Base-by-base conservation (phyloP, 2,888 invertebrate genomes). In the Eledone cirrhosa region DNA sequence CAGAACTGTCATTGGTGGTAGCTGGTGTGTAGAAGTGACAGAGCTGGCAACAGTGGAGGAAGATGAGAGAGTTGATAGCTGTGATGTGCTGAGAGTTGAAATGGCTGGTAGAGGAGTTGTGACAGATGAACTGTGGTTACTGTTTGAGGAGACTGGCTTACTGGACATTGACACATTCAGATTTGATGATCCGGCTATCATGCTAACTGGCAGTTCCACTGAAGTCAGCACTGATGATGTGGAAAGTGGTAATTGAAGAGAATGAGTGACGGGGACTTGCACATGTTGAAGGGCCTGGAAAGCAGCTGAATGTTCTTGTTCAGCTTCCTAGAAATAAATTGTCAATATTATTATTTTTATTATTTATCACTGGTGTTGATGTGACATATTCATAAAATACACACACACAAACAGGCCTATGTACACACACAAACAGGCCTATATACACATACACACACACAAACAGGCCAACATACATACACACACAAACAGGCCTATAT, bases 251-350 rank as follows among this genome's bases (percentile, higher is more conserved):
- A 77, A 79, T n/a, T n/a, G 78, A 47, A 74, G 77, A 24, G 69
- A 31, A 5, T 47, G 76, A 0, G 48, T 27, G 41, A 41, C 72
- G 2, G 72, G 16, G 13, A 76, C 47, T 48, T 76, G 78, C 77
- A 33, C 76, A 59, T 47, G 74, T 78, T 31, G 79, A 76, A 65
- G 78, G 63, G 47, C 53, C 77, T 72, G 80, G 33, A 24, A 78
- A 27, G 76, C 69, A 22, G 79, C 75, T 27, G 72, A 72, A 31
- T 81, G 81, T 63, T 80, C 78, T 48, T 48, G 47, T 80, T 82
- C 82, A 4, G 80, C 80, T 53, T 80, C 79, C 82, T 82, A 47
- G 22, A 63, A 63, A 19, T 19, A 19, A 63, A 22, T 63, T 63
- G 27, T 11, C 7, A 22, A 22, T 63, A 24, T 63, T 63, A 2